Percentiles rank a stretch among this genome's conserved stretches.
Conservation (phyloP, 2,797 vertebrate genomes). For the Trachurus trachurus region DNA sequence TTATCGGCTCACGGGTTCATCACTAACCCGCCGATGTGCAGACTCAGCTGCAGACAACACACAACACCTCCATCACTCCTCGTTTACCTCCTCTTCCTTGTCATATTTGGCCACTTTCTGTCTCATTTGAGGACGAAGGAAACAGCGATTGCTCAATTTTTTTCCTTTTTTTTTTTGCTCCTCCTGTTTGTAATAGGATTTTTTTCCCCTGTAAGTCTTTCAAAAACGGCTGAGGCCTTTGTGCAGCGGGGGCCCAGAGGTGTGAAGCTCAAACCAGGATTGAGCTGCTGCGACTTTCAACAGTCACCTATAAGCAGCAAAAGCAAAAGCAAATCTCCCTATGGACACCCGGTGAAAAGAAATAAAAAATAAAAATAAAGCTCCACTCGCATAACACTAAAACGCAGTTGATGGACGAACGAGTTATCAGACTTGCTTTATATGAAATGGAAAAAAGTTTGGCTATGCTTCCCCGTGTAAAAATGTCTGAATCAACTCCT, state of each 20-base stretch:
- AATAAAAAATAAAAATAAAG: slow-evolving; percentile 17
- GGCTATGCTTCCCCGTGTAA: slow-evolving; percentile 34
- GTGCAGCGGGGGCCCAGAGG: slow-evolving; percentile 30
- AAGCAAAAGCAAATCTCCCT: background rate
- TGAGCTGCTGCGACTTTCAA: slow-evolving; percentile 28
- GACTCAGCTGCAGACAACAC: slow-evolving; percentile 72
- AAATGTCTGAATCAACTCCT: slow-evolving; percentile 46
- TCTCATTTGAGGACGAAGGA: slow-evolving; percentile 30
- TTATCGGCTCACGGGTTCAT: slow-evolving; percentile 69
- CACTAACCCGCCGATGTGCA: slow-evolving; percentile 63
- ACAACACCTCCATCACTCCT: slow-evolving; percentile 78
- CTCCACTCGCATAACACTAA: slow-evolving; percentile 8
- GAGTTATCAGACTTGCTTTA: background rate
- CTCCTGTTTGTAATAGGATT: slow-evolving; percentile 14
- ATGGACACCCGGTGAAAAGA: slow-evolving; percentile 2
- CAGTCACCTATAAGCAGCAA: background rate
- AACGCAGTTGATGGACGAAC: slow-evolving; percentile 30
- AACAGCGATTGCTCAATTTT: slow-evolving; percentile 45
- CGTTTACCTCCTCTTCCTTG: slow-evolving; percentile 70
- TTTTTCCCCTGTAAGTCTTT: slow-evolving; percentile 11
- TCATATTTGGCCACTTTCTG: slow-evolving; percentile 49
- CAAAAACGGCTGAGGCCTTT: slow-evolving; percentile 5
- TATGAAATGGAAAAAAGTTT: slow-evolving; percentile 47
- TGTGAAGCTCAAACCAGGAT: slow-evolving; percentile 13
- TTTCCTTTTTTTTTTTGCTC: slow-evolving; percentile 12